Base-by-base conservation (phyloP, 2,797 vertebrate species). In the Varecia variegata region DNA sequence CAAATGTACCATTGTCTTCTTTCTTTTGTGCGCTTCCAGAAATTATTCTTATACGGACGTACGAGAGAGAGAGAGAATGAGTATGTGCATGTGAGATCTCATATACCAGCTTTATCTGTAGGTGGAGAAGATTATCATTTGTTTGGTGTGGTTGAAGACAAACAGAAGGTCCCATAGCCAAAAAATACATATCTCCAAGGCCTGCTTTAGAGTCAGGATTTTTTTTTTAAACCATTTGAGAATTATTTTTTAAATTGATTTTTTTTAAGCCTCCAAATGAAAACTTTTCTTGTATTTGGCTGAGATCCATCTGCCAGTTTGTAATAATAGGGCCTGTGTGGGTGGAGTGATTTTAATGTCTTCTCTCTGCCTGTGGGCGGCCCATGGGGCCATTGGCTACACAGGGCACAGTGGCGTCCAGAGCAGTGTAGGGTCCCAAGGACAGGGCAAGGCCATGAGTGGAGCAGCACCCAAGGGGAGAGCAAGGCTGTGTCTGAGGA, bases 171-270 rank as follows among this genome's bases (percentile, higher is more conserved):
- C 60, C 17, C n/a, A 32, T n/a, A 83, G 60, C 73, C 65, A 38
- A 83, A 88, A 90, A 13, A n/a, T 25, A 56, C 18, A 56, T 30
- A 56, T 77, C 54, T 21, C 62, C 27, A 70, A 47, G 47, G 27
- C 45, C 38, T 90, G 15, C 71, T 14, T 32, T 35, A 12, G 32
- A 23, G 65, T 52, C 18, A 84, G 7, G 25, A 58, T 62, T 43
- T 60, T 82, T 65, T 56, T 85, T 65, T 60, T 93, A 27, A 94
- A 62, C n/a, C 15, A 45, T 95, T 94, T 88, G 76, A 81, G 81
- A 90, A 76, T 93, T 81, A 52, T 94, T 84, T 56, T 92, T 95
- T 76, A n/a, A 35, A 68, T 87, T 45, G 21, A 58, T 70, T 88
- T 65, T 74, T 68, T 62, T 77, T 9, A 17, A 95, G 52, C 10